Evolutionary conservation across 1,140 invertebrate genomes (phyloP), one percentile per base, ranked within the genome.

Genomic region (Ridgeia piscesae): DNA sequence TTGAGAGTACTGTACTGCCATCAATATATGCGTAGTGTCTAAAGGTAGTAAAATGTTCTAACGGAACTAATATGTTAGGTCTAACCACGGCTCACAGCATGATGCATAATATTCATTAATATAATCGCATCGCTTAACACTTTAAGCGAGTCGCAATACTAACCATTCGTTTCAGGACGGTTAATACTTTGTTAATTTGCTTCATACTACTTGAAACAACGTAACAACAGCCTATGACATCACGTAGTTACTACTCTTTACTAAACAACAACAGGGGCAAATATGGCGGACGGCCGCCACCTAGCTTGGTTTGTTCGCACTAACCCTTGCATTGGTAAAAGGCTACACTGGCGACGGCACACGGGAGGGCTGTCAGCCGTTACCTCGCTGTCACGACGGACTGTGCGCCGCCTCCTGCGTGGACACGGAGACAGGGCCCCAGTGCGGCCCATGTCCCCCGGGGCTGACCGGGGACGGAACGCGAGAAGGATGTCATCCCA

Each of bases 361-460:
- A 9, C 58, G 50, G 48, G 34, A 89, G 1, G 92, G 92, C 35
- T 93, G 92, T 77, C 34, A 48, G 14, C 91, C 93, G 88, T 17
- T 77, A 17, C 94, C 94, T 6, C 94, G 94, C 0, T 96, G 95
- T 93, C 92, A 92, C 34, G 94, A 95, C 9, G 94, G 97, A 93
- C 98, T 98, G 31, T 99, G 98, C 0, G 98, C 98, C 34, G 98
- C 98, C 35, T 96, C 97, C 92, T 99, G 98, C 95, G 96, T 97
- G 35, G 98, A 98, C 93, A 97, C 97, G 0, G 95, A 96, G 1
- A 94, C 94, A 0, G 92, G 92, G 33, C 95, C 92, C 92, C 33
- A 31, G 14, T 96, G 95, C 93, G 95, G 95, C 2, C 91, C 93
- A 6, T 95, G 95, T 93, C 95, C 95, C 0, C 42, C 89, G 0